phyloP scores from a whole-genome alignment of 2,113 vertebrate species.

The Penelope pileata region DNA sequence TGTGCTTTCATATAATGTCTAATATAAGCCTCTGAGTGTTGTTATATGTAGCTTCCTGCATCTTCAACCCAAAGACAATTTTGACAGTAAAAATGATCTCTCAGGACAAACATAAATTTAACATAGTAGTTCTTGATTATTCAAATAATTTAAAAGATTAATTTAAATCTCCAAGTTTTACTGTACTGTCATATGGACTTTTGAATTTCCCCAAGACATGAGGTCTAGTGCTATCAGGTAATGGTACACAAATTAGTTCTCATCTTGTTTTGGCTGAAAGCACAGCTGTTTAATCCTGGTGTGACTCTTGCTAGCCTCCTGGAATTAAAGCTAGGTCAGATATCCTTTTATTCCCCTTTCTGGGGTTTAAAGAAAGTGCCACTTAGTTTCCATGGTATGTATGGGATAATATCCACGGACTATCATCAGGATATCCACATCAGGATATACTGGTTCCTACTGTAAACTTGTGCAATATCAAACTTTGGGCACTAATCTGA shows the following conservation, averaged over 20 bases:
- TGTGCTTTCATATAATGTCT: neutral
- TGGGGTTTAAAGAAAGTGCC: neutral
- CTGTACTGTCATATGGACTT: neutral
- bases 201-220: neutral
- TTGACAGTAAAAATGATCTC: neutral
- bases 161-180: neutral
- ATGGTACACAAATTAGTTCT: neutral
- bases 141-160: neutral
- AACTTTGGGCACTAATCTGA: neutral
- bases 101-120: neutral
- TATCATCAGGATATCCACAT: neutral
- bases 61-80: neutral
- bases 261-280: neutral
- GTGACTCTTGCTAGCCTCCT: neutral
- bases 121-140: neutral
- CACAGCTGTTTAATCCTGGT: neutral
- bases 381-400: neutral
- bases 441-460: neutral
- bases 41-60: neutral
- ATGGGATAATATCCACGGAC: neutral
- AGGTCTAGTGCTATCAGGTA: neutral
- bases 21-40: neutral
- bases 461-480: neutral
- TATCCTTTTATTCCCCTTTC: neutral
- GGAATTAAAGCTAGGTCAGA: neutral